Base-by-base conservation (phyloP, 2,888 invertebrate species). In the Cotesia congregata region DNA sequence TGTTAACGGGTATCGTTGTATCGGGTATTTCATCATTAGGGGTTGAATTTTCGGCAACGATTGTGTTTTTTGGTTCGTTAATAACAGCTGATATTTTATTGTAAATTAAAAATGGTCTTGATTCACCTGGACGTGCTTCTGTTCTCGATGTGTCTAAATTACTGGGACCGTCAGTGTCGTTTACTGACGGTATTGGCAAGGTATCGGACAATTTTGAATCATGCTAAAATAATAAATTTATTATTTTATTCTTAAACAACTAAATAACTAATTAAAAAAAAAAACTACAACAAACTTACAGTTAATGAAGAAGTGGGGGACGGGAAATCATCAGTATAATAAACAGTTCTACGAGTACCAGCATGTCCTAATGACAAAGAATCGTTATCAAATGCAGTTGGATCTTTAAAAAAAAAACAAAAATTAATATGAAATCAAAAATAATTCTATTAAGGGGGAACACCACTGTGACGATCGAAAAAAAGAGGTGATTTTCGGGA, bases 281-380 rank as follows among this genome's bases (percentile, higher is more conserved):
- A 6, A 6, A 67, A 41, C n/a, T 50, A 60, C n/a, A 70, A 40
- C 40, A 12, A 68, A 74, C 77, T 76, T 79, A 88, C 86, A 38
- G 84, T 83, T 80, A 87, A 80, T 78, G 91, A 90, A 3, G 92
- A 88, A 38, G 91, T 89, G 0, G 88, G 84, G 39, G 91, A 91
- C 7, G 81, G 90, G 82, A 83, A 90, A 85, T 90, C 91, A 86
- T 88, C 91, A 81, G 86, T 93, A 91, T 88, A 92, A 88, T 96
- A 96, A 7, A 96, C 96, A 0, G 96, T 96, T 83, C 96, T 92
- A 67, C 96, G 92, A 0, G 95, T 95, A 5, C 96, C 96, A 2
- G 96, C 94, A 61, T 95, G 93, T 9, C 95, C 96, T 77, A 96
- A 92, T 74, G 92, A 93, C 72, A 93, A 87, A 15, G 94, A 90